phyloP scores from a whole-genome alignment of 2,113 vertebrate genomes.

The Pipra filicauda region DNA sequence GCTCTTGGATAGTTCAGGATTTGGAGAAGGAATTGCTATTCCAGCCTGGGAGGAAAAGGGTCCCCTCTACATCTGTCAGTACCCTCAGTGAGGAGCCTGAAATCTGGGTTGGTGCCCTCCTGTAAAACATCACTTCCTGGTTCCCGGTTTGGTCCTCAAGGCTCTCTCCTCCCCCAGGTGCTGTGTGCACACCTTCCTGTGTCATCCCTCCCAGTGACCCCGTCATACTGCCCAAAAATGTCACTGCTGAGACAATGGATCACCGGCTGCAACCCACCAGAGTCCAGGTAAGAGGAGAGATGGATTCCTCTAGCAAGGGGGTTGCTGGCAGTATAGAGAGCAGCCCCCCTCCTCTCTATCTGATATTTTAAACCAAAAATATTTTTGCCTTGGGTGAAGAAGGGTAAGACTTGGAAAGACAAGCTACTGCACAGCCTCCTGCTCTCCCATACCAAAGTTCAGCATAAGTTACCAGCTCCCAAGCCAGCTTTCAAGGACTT shows the following conservation, averaged over 20 bases:
- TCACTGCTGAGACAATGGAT: slow-evolving; percentile 83
- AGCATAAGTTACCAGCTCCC: background rate
- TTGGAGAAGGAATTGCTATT: background rate
- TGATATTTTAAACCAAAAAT: background rate
- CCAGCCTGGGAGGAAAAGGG: background rate
- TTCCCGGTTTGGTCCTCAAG: background rate
- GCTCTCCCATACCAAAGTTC: background rate
- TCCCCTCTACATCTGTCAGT: background rate
- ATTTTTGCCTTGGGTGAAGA: background rate
- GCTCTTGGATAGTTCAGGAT: background rate
- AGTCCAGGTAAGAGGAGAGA: slow-evolving; percentile 80
- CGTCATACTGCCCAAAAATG: slow-evolving; percentile 80
- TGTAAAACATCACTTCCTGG: background rate
- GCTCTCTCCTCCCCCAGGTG: slow-evolving; percentile 72
- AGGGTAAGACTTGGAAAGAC: background rate
- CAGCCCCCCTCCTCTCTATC: background rate
- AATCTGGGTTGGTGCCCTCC: background rate
- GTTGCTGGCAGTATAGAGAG: background rate
- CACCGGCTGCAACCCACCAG: slow-evolving; percentile 87
- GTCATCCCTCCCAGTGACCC: slow-evolving; percentile 84
- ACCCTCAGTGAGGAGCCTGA: background rate
- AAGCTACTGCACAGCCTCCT: background rate
- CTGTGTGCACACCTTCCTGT: slow-evolving; percentile 85
- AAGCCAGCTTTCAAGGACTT: background rate
- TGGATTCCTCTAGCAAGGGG: background rate